Evolutionary conservation across 2,888 invertebrate species (phyloP), one percentile per base, ranked within the genome.

Genomic region (Matsumyia berberina): DNA sequence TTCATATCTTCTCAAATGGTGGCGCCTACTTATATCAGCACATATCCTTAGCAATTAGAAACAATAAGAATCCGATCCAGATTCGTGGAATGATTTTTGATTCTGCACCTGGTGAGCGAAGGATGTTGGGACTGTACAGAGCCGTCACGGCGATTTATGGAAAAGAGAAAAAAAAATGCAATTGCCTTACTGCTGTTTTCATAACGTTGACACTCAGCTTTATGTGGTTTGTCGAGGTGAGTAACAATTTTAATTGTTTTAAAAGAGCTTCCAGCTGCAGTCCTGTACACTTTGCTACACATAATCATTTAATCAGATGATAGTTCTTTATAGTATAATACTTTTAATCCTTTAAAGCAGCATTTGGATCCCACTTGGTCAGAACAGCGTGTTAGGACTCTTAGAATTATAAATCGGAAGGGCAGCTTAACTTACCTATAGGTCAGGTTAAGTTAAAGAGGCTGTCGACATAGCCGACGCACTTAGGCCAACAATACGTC

Each of bases 1-100:
- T 96, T 89, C 96, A 96, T 88, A 93, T 95, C 73, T 96, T 96
- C 89, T 95, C 95, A 83, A 96, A 96, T 89, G 95, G 95, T n/a
- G 96, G 96, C 15, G 94, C 95, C 4, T 94, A 94, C 88, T 92
- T 95, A 8, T 96, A 95, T 89, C 94, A 91, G 87, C 94, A 95
- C 90, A 94, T 96, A 87, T 94, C 94, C 37, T 89, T 94, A 78
- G 94, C 94, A 6, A 92, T 94, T 87, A 92, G 93, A 86, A 92
- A 92, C 78, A 91, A 92, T 42, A 92, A 92, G 19, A 93, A 92
- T 73, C 93, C 93, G 1, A 90, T 94, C 44, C 93, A 91, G 81
- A 89, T 91, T 35, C 91, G 90, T 7, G 95, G 95, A 4, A 94
- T 94, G 35, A 94, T 96, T 80, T 95, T 95, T 86, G 95, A 96